A percentile compares a stretch with the other conserved stretches of the same genome.
Evolutionary conservation across 2,888 invertebrate genomes (phyloP).

Genomic region (Zele albiditarsus): DNA sequence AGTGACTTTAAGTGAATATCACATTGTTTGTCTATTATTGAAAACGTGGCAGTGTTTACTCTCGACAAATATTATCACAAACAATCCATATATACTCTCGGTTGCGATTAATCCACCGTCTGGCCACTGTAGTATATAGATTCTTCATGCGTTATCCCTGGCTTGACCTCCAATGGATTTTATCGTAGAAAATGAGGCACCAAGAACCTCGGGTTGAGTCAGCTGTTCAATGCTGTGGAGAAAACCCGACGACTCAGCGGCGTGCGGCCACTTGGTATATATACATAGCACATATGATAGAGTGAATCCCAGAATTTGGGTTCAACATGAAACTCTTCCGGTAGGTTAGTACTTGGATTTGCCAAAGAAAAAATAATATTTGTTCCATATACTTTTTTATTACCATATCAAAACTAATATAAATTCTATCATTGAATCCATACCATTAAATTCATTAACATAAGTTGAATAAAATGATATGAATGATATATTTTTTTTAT

Average conservation of each 20-base stretch:
- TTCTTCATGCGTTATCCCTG: neutral
- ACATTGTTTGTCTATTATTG: slow-evolving; percentile 1
- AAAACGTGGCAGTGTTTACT: neutral
- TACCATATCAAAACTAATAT: neutral
- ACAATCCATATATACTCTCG: neutral
- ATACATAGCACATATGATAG: neutral
- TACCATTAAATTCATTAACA: neutral
- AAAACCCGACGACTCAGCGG: slow-evolving; percentile 43
- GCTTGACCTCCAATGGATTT: slow-evolving; percentile 24
- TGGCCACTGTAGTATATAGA: neutral
- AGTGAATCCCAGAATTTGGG: slow-evolving; percentile 16
- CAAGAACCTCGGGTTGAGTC: slow-evolving; percentile 24
- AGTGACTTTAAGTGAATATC: neutral
- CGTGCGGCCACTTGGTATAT: slow-evolving; percentile 1
- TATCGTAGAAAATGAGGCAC: neutral
- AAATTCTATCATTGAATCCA: neutral
- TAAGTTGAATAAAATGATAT: neutral
- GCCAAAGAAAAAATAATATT: neutral
- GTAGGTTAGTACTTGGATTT: neutral
- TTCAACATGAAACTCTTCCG: slow-evolving; percentile 11
- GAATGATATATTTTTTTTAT: neutral
- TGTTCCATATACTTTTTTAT: neutral
- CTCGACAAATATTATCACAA: slow-evolving; percentile 6
- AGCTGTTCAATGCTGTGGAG: slow-evolving; percentile 33
- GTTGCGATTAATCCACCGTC: slow-evolving; percentile 21